Evolutionary conservation across 2,113 vertebrate species (phyloP), one percentile per base, ranked within the genome.

Genomic region (Sturnira hondurensis): DNA sequence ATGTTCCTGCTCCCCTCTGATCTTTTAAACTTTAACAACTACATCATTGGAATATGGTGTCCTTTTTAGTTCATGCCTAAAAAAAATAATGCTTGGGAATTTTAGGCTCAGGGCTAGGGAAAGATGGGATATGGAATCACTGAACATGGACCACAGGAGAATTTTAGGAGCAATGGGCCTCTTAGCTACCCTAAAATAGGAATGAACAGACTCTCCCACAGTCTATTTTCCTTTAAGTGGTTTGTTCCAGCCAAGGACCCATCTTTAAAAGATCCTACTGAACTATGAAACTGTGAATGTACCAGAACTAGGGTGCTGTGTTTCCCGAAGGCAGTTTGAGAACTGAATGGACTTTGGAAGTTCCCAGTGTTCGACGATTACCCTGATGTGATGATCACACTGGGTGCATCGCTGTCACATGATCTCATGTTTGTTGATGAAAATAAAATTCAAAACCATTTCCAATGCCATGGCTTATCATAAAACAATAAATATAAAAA

Each of bases 401-500:
- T 88, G 93, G 89, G 96, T 94, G 28, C n/a, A 10, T 14, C 61
- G 20, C 4, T 2, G 63, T 96, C 96, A 89, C 95, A 19, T 86
- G 26, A 81, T 12, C 9, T 36, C 73, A 20, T 89, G 19, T 77
- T 89, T 93, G 78, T 93, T 52, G 71, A 71, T 31, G 68, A 67
- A 52, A 96, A 93, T 96, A 96, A 97, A 96, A 73, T 88, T 91
- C 92, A 96, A 86, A 89, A 95, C 63, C 20, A 93, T 83, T 47
- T 91, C 33, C 68, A 73, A 47, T 56, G 38, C 94, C 70, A 58
- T 85, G 73, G 91, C 96, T 96, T 85, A 87, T 65, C 58, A 82
- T 90, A 97, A 98, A 97, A 63, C 73, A 93, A 96, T 96, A 96
- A 97, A 93, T 50, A 68, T 61, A 96, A 90, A 88, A 93, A 31